phyloP scores from a whole-genome alignment of 1,140 invertebrate genomes.

The Saccostrea glomerata region DNA sequence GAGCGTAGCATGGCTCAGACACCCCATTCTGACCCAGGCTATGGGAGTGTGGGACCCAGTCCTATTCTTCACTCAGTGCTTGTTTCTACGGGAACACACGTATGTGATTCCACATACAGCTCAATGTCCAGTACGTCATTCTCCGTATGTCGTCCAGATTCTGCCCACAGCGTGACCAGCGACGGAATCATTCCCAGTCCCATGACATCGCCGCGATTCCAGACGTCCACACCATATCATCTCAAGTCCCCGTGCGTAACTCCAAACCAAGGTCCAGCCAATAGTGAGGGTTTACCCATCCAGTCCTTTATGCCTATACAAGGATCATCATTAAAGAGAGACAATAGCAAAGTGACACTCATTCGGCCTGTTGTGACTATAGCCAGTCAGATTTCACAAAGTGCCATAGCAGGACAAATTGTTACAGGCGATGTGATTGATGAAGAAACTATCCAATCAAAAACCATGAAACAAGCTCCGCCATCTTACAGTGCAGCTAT shows the following conservation, averaged over 20 bases:
- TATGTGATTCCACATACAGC: slow-evolving; percentile 45
- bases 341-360: slow-evolving; percentile 55
- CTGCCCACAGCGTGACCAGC: slow-evolving; percentile 55
- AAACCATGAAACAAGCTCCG: slow-evolving; percentile 27
- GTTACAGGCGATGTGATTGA: slow-evolving; percentile 29
- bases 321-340: slow-evolving; percentile 51
- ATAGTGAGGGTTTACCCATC: slow-evolving; percentile 38
- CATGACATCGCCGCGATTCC: slow-evolving; percentile 51
- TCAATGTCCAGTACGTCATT: slow-evolving; percentile 46
- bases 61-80: slow-evolving; percentile 56
- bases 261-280: slow-evolving; percentile 39
- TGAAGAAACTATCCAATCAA: neutral
- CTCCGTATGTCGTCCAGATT: slow-evolving; percentile 53
- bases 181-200: slow-evolving; percentile 51
- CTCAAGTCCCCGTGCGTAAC: slow-evolving; percentile 41
- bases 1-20: slow-evolving; percentile 58
- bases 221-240: slow-evolving; percentile 53
- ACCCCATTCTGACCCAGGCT: slow-evolving; percentile 65
- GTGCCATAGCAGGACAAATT: slow-evolving; percentile 21
- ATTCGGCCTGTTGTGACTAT: slow-evolving; percentile 60
- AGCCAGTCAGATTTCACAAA: slow-evolving; percentile 46
- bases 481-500: slow-evolving; percentile 53
- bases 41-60: slow-evolving; percentile 64
- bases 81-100: slow-evolving; percentile 5
- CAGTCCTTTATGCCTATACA: slow-evolving; percentile 65